These are phyloP conservation scores for Podargus strigoides DNA, from an alignment of 2,797 vertebrate species.

Conservation along the genomic window DNA sequence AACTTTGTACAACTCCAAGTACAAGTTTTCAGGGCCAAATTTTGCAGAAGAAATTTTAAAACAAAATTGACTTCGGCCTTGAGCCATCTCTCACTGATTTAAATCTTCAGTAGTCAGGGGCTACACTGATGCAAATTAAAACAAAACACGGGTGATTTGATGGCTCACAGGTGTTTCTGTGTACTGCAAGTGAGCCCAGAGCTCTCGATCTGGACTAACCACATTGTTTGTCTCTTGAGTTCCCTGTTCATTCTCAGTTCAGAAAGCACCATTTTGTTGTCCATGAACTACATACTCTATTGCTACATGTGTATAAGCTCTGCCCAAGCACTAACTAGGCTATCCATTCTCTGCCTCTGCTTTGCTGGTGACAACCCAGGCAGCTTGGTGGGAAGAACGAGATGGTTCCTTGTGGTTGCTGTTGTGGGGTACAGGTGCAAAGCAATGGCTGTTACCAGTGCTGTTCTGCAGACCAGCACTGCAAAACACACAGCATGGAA, in stretches of 20 bases:
- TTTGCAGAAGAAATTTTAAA: conserved; percentile 2
- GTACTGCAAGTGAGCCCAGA: neutral
- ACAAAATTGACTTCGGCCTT: neutral
- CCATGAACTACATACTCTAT: neutral
- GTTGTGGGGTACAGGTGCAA: neutral
- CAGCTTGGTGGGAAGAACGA: neutral
- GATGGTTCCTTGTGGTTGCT: neutral
- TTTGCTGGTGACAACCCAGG: neutral
- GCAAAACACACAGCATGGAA: neutral
- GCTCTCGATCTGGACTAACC: neutral
- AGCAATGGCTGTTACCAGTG: neutral
- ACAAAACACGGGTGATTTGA: neutral
- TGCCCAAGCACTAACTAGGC: neutral
- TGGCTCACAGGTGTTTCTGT: neutral
- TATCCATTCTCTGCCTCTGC: neutral
- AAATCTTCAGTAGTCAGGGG: neutral
- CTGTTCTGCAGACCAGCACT: neutral
- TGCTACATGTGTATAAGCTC: neutral
- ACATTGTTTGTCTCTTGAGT: neutral
- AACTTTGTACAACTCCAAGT: conserved; percentile 3
- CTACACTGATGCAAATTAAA: neutral
- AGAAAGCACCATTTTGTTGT: neutral
- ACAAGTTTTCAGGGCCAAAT: neutral
- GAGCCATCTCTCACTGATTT: neutral
- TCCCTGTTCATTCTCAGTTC: neutral